Conservation (phyloP, 2,888 invertebrate species). For the Alitta virens region DNA sequence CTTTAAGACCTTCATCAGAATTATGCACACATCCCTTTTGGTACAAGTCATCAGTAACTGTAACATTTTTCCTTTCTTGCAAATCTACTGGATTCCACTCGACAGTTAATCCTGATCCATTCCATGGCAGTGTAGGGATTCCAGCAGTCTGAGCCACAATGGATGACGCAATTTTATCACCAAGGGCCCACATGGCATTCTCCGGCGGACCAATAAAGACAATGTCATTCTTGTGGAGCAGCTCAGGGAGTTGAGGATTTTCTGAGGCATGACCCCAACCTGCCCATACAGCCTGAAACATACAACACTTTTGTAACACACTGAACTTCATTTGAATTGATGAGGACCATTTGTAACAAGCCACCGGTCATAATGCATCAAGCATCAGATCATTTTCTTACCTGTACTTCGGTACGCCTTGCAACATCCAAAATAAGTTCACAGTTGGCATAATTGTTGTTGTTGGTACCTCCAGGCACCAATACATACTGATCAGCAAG, state of each 20-base stretch:
- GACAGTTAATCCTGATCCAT: conserved; percentile 82
- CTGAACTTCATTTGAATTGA: no score
- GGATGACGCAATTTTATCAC: conserved; percentile 98
- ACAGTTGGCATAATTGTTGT: conserved; percentile 99
- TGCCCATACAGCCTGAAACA: conserved; percentile 86
- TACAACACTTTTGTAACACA: no score
- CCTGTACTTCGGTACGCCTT: conserved; percentile 83
- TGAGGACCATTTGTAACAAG: no score
- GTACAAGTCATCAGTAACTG: conserved; percentile 89
- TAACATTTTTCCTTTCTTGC: conserved; percentile 67
- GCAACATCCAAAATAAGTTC: conserved; percentile 97
- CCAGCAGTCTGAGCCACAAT: conserved; percentile 98
- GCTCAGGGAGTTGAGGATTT: conserved; percentile 94
- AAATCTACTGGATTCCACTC: conserved; percentile 68
- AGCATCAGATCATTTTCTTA: no score
- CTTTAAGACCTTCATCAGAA: conserved; percentile 77
- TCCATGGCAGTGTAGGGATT: conserved; percentile 97
- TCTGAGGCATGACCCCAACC: conserved; percentile 99
- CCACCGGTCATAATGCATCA: no score
- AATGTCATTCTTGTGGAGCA: conserved; percentile 85
- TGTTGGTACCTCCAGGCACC: conserved; percentile 96
- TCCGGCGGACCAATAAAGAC: conserved; percentile 91
- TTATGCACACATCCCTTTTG: conserved; percentile 83
- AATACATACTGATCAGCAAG: conserved; percentile 99
- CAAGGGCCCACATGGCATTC: conserved; percentile 96